Evolutionary conservation across 2,888 invertebrate genomes (phyloP).

Genomic region (Candidula unifasciata): DNA sequence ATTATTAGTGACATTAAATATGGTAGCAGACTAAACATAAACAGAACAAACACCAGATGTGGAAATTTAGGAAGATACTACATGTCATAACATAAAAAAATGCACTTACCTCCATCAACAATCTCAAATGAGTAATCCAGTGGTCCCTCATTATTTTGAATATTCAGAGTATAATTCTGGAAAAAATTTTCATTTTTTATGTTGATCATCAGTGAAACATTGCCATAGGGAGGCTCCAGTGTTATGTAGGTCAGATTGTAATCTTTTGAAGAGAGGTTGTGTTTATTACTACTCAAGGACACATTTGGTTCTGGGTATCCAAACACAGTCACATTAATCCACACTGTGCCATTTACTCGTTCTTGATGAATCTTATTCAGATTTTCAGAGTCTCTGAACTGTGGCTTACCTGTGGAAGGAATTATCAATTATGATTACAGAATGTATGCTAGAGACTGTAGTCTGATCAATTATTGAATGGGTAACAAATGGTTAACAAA

Average conservation of each 20-base stretch:
- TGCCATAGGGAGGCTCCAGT: background rate
- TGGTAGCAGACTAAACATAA: no score
- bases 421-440: no score
- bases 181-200: background rate
- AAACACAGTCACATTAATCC: conserved; percentile 2
- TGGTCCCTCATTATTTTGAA: background rate
- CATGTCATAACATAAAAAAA: no score
- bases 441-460: no score
- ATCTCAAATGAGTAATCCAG: background rate
- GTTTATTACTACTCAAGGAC: background rate
- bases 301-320: conserved; percentile 10
- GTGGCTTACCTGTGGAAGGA: background rate
- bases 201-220: background rate
- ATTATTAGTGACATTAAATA: no score
- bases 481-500: no score
- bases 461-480: no score
- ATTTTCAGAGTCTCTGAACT: background rate
- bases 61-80: no score
- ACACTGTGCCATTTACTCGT: background rate
- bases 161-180: conserved; percentile 13
- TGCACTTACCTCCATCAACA: background rate
- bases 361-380: background rate
- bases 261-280: no score
- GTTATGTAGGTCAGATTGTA: background rate
- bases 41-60: no score